Evolutionary conservation across 2,888 invertebrate genomes (phyloP).

Genomic region (Drosophila merina): DNA sequence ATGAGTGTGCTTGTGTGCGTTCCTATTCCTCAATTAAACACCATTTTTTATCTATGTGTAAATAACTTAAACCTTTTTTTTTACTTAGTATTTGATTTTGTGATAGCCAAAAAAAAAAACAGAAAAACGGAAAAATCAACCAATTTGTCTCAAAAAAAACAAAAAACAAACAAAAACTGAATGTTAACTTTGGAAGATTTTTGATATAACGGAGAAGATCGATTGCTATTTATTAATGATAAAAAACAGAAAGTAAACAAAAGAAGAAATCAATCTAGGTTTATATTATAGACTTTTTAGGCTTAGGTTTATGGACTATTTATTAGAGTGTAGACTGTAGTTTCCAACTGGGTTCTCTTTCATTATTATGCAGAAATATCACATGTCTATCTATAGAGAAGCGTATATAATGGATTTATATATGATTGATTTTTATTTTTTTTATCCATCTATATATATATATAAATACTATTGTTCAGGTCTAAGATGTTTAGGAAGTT

Average conservation of each 20-base stretch:
- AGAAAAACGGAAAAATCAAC: background rate
- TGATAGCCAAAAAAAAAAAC: constrained; percentile 35
- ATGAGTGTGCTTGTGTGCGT: constrained; percentile 21
- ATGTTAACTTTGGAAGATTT: constrained; percentile 16
- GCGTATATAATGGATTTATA: constrained; percentile 5
- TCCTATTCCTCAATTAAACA: constrained; percentile 9
- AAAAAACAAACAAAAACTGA: constrained; percentile 19
- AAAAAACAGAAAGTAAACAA: constrained; percentile 1
- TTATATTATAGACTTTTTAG: constrained; percentile 15
- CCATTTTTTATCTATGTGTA: constrained; percentile 16
- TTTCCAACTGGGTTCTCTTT: constrained; percentile 33
- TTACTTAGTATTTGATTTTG: constrained; percentile 50
- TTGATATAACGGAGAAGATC: constrained; percentile 10
- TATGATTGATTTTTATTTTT: constrained; percentile 5
- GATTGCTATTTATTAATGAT: constrained; percentile 47
- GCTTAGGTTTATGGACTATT: constrained; percentile 32
- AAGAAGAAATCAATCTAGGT: constrained; percentile 15
- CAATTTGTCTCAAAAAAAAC: constrained; percentile 33
- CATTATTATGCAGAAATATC: constrained; percentile 20
- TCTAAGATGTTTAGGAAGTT: constrained; percentile 9
- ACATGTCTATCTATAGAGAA: constrained; percentile 17
- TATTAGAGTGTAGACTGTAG: constrained; percentile 35
- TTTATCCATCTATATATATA: background rate
- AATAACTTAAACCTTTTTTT: constrained; percentile 24
- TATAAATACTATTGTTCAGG: constrained; percentile 12